Evolutionary conservation across 2,113 vertebrate species (phyloP).

Genomic region (Calypte anna): DNA sequence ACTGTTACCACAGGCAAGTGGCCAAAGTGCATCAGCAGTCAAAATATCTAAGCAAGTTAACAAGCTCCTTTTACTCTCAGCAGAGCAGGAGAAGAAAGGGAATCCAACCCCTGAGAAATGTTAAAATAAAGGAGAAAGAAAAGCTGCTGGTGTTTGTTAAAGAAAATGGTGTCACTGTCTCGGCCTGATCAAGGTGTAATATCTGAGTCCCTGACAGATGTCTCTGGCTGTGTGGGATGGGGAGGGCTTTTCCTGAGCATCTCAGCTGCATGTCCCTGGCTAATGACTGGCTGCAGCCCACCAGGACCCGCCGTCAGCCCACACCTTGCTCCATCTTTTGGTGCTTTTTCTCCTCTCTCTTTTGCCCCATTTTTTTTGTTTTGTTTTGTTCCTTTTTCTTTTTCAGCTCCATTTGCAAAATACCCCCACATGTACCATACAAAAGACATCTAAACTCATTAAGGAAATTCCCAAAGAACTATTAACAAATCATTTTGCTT

Average conservation of each 20-base stretch:
- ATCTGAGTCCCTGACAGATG: conserved; percentile 74
- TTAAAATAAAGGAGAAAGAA: conserved; percentile 78
- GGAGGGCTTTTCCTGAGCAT: conserved; percentile 72
- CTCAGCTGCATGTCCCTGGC: conserved; percentile 67
- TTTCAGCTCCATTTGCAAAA: conserved; percentile 83
- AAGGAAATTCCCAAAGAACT: conserved; percentile 94
- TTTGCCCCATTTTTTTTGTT: conserved; percentile 63
- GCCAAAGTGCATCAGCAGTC: conserved; percentile 94
- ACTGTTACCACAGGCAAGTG: conserved; percentile 98
- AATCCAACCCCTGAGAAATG: conserved; percentile 88
- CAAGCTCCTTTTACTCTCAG: conserved; percentile 94
- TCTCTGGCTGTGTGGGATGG: conserved; percentile 65
- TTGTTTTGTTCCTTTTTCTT: neutral
- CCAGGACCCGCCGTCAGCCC: conserved; percentile 60
- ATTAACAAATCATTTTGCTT: conserved; percentile 91
- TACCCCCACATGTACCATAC: conserved; percentile 81
- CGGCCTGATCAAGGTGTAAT: conserved; percentile 89
- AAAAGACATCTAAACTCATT: conserved; percentile 97
- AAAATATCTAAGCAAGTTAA: conserved; percentile 97
- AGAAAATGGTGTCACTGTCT: conserved; percentile 84
- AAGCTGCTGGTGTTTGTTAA: conserved; percentile 87
- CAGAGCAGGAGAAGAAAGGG: conserved; percentile 87
- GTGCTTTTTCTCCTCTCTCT: conserved; percentile 69
- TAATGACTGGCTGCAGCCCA: conserved; percentile 85
- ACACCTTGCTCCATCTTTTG: conserved; percentile 82